Evolutionary conservation across 1,140 invertebrate genomes (phyloP).

Genomic region (Brachystomella parvula): DNA sequence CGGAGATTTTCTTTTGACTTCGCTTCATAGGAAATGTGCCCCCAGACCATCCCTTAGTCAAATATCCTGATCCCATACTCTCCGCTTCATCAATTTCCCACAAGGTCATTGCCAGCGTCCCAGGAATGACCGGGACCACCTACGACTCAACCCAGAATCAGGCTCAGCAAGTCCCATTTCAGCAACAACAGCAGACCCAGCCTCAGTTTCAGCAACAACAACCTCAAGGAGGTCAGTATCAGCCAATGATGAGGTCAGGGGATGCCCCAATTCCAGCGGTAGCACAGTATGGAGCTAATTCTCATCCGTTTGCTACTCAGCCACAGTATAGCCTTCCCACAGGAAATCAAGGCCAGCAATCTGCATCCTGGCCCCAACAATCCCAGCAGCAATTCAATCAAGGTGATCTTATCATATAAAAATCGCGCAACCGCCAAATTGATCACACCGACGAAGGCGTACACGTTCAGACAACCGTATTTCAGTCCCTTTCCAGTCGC

Average conservation of each 20-base stretch:
- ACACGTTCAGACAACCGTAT: background rate
- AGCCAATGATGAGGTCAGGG: background rate
- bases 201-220: conserved; percentile 11
- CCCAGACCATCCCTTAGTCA: conserved; percentile 36
- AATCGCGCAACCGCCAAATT: background rate
- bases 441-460: background rate
- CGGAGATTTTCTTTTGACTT: background rate
- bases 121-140: conserved; percentile 14
- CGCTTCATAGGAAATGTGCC: conserved; percentile 32
- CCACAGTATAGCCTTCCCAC: background rate
- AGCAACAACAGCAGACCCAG: background rate
- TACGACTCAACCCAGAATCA: background rate
- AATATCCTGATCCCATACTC: conserved; percentile 33
- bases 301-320: conserved; percentile 18
- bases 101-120: conserved; percentile 31
- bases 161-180: background rate
- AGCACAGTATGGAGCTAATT: background rate
- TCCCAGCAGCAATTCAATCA: conserved; percentile 5
- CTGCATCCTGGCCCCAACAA: background rate
- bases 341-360: background rate
- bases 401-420: background rate
- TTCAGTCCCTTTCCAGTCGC: background rate
- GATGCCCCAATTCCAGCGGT: conserved; percentile 1
- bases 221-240: background rate
- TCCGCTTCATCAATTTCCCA: conserved; percentile 3